Evolutionary conservation across 2,888 invertebrate species (phyloP), one percentile per base, ranked within the genome.

Genomic region (Sclerodermus sp.): DNA sequence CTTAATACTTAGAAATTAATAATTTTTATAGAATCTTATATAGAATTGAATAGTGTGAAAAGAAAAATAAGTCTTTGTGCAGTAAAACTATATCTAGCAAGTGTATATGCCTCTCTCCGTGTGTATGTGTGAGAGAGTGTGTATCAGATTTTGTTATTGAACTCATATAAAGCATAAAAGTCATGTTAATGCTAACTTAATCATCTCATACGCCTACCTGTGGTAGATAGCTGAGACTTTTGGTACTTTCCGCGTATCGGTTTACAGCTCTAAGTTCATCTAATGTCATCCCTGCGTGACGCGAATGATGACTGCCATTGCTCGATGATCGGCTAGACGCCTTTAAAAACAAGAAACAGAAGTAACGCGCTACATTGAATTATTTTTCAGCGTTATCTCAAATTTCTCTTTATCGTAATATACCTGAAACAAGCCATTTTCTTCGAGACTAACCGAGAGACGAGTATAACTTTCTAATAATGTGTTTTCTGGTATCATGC

Each of bases 171-270:
- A 23, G 23, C 23, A 23, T 23, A 23, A 3, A 36, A 18, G 47
- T 39, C 42, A 49, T 51, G 12, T 42, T 31, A 13, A 29, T 31
- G 15, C 6, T 30, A 44, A 16, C 12, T 16, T 12, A 34, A 8
- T n/a, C 10, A 8, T 12, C 4, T 34, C 13, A 34, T n/a, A 34
- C 12, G 78, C 82, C 81, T 84, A 93, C 93, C 88, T 91, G 91
- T 60, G 93, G 93, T 73, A 95, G 84, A 80, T 91, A 94, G 70
- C 92, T 91, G 71, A 94, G 86, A 79, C 92, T 92, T 79, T 91
- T 90, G 53, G 93, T 93, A 79, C 92, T 93, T 81, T 93, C 93
- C 16, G 93, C 93, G 79, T 93, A 93, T 71, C 90, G 87, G 83
- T 93, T 93, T 67, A 93, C 89, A 55, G 89, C 91, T 58, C 91